Evolutionary conservation across 2,113 vertebrate genomes (phyloP), one percentile per base, ranked within the genome.

Genomic region (Eudyptes chrysolophus): DNA sequence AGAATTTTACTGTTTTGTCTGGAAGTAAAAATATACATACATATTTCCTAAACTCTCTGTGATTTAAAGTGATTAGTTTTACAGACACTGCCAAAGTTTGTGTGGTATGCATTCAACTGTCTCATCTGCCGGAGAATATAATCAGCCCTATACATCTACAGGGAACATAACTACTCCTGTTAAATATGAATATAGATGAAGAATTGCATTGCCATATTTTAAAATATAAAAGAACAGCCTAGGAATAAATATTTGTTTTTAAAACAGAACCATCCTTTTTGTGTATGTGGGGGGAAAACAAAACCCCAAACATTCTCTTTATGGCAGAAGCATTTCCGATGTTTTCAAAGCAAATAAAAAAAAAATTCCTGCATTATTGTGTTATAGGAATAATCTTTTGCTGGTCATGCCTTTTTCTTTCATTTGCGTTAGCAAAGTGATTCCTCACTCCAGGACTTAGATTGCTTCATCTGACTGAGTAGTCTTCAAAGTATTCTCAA

Each of bases 161-260:
- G 52, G 54, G 42, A 83, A 55, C 64, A 51, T 49, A 91, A 30
- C 25, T 9, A 61, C 74, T 74, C 51, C 42, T 81, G 26, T 55
- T 89, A 91, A 57, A 55, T 77, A 79, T 52, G 29, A 90, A 57
- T 76, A 51, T 32, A 71, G 19, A 90, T 72, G 74, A 93, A 75
- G 74, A 95, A 70, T 30, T 72, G 24, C 27, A 51, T 4, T 82
- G 62, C 38, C 34, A 44, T 70, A 21, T 74, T 87, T 92, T 44
- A 49, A 95, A 94, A 81, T 49, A 64, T 3, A 61, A 91, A 76
- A 92, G 3, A 84, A 74, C 9, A 89, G 51, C 52, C 15, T 44
- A 69, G 44, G 34, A 95, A 87, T 24, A 92, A 78, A 65, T 94
- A 78, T 36, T 97, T 89, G 26, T 72, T 95, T 96, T 88, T 80